Evolutionary conservation across 2,797 vertebrate species (phyloP).

Genomic region (Halcyon smyrnensis): DNA sequence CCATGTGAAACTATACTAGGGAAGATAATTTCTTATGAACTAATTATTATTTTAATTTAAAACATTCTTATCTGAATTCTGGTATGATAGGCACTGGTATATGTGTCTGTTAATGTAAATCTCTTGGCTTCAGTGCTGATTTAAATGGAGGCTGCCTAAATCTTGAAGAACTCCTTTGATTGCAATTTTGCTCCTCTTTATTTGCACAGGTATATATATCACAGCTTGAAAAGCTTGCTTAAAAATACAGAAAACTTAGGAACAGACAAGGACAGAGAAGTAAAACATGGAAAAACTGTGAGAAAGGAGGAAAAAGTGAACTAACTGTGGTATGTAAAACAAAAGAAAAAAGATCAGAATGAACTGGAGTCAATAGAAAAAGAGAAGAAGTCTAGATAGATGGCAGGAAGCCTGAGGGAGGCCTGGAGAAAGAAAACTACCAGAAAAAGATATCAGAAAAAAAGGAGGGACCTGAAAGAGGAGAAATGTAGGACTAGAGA

Average conservation of each 20-base stretch:
- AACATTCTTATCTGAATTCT: not conserved
- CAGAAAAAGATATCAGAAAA: conserved; percentile 38
- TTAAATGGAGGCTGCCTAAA: not conserved
- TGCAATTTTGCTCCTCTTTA: not conserved
- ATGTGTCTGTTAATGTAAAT: not conserved
- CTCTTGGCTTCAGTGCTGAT: not conserved
- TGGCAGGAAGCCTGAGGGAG: conserved; percentile 45
- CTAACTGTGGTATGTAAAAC: not conserved
- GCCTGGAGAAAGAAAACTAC: conserved; percentile 56
- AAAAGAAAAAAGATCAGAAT: conserved; percentile 57
- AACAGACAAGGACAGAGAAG: not conserved
- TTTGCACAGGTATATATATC: not conserved
- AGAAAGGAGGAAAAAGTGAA: not conserved
- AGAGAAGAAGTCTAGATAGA: conserved; percentile 11
- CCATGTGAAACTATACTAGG: not conserved
- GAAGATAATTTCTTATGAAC: not conserved
- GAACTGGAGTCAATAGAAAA: conserved; percentile 20
- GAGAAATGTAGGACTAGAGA: not conserved
- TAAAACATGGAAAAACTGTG: not conserved
- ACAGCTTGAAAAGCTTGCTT: not conserved
- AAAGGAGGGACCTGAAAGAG: not conserved
- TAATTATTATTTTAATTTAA: not conserved
- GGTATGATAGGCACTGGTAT: not conserved
- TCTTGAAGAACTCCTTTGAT: not conserved
- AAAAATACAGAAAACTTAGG: not conserved